Evolutionary conservation across 2,113 vertebrate genomes (phyloP).

Genomic region (Daboia siamensis): DNA sequence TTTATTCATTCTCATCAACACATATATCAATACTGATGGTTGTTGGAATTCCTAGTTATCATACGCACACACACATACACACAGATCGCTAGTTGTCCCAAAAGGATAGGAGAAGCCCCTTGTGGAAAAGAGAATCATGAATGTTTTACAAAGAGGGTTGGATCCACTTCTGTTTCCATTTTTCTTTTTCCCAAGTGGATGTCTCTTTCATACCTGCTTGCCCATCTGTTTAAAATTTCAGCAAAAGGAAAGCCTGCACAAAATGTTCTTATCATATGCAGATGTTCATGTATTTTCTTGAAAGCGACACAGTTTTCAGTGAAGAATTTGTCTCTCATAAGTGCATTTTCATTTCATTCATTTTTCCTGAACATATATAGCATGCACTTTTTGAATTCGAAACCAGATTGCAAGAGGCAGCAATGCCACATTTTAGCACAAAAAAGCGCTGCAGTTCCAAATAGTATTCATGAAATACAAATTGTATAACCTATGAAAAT

Average conservation of each 20-base stretch:
- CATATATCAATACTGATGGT: background rate
- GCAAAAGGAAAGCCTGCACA: background rate
- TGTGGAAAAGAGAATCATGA: background rate
- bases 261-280: background rate
- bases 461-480: background rate
- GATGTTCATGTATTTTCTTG: background rate
- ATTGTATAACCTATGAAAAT: background rate
- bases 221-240: background rate
- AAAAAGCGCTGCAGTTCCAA: background rate
- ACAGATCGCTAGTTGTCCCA: background rate
- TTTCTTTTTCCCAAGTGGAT: background rate
- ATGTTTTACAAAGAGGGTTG: background rate
- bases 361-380: background rate
- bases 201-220: background rate
- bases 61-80: too few relatives aligned
- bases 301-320: background rate
- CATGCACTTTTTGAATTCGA: background rate
- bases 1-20: background rate
- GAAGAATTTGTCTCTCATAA: background rate
- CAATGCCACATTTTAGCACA: background rate
- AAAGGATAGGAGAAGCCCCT: background rate
- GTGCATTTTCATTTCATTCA: background rate
- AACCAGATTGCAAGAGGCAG: background rate
- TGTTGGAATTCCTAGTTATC: background rate
- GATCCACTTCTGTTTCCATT: background rate